A percentile compares a stretch with the other conserved stretches of the same genome.
These are phyloP conservation scores for Homarus gammarus DNA, from an alignment of 2,888 invertebrate genomes.

Conservation along the genomic window DNA sequence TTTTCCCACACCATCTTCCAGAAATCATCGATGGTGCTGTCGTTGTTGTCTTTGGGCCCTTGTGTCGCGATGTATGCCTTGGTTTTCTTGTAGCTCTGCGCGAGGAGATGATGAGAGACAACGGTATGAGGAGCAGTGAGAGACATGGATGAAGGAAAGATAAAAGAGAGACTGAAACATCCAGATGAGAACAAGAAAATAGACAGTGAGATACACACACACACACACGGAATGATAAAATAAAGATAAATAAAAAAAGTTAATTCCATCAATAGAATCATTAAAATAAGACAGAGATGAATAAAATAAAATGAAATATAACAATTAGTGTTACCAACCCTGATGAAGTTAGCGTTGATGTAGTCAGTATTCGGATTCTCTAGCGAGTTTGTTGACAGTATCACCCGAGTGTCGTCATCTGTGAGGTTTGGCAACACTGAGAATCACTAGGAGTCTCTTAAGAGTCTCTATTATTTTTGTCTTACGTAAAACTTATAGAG, in stretches of 20 bases:
- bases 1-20: conserved; percentile 61
- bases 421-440: background rate
- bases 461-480: too few species aligned
- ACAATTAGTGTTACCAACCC: background rate
- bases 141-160: background rate
- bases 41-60: conserved; percentile 54
- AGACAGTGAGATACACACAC: background rate
- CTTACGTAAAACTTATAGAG: too few species aligned
- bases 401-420: conserved; percentile 35
- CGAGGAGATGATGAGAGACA: background rate
- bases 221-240: background rate
- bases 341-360: conserved; percentile 39
- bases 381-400: background rate
- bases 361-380: background rate
- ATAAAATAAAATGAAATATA: background rate
- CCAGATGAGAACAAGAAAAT: background rate
- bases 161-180: background rate
- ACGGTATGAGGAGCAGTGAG: too few species aligned
- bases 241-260: too few species aligned
- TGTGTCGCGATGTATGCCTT: conserved; percentile 57
- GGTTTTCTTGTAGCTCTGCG: conserved; percentile 17
- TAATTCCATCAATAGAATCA: too few species aligned
- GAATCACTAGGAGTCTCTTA: too few species aligned
- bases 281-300: too few species aligned
- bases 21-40: conserved; percentile 38